Evolutionary conservation across 2,113 vertebrate genomes (phyloP).

Genomic region (Calidris pugnax): DNA sequence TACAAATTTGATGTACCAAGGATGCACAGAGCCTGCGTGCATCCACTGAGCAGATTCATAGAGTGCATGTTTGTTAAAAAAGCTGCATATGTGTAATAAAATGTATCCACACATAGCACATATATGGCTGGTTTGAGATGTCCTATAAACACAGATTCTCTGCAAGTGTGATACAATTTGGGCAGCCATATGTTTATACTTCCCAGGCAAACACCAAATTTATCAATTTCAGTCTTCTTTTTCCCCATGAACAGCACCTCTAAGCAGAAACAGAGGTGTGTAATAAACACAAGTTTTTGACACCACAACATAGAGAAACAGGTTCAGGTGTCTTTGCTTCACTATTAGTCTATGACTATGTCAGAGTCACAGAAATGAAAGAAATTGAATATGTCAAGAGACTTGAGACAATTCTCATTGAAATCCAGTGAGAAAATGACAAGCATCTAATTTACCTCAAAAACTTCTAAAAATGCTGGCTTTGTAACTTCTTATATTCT

Average conservation of each 20-base stretch:
- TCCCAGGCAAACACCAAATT: not conserved
- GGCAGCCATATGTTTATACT: not conserved
- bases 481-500: not conserved
- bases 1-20: not conserved
- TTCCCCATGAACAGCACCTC: not conserved
- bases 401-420: not conserved
- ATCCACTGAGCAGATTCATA: not conserved
- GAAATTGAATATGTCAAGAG: not conserved
- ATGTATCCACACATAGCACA: not conserved
- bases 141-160: not conserved
- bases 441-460: not conserved
- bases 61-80: not conserved
- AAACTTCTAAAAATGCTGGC: not conserved
- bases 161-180: not conserved
- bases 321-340: not conserved
- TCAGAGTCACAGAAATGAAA: not conserved
- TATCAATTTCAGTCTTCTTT: not conserved
- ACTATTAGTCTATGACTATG: not conserved
- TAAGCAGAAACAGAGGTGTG: not conserved
- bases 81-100: not conserved
- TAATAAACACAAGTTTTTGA: not conserved
- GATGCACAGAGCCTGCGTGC: accelerated
- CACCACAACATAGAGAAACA: not conserved
- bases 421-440: not conserved
- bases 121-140: not conserved